phyloP scores from a whole-genome alignment of 2,888 invertebrate species.

The Dynastes tityus region DNA sequence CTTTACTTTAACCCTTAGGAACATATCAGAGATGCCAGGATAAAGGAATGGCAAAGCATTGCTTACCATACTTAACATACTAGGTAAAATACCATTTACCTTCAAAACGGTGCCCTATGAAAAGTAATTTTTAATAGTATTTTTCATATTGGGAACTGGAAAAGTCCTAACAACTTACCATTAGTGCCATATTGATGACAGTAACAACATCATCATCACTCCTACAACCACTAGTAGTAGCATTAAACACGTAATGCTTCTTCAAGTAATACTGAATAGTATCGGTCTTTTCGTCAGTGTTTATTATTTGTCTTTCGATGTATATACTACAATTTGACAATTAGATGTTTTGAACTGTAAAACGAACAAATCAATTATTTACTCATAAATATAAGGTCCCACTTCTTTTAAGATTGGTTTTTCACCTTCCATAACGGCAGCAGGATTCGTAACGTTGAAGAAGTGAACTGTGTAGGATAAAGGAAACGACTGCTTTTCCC shows the following conservation, averaged over 20 bases:
- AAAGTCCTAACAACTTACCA: constrained; percentile 69
- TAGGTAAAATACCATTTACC: constrained; percentile 56
- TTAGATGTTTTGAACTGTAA: neutral
- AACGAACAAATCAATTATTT: constrained; percentile 62
- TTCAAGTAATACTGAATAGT: constrained; percentile 73
- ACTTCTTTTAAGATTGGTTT: constrained; percentile 74
- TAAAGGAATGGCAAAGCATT: constrained; percentile 73
- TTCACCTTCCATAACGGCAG: constrained; percentile 72
- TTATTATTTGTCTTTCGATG: constrained; percentile 58
- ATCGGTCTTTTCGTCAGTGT: constrained; percentile 71
- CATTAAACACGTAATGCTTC: constrained; percentile 74
- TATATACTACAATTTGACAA: constrained; percentile 28
- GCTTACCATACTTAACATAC: constrained; percentile 70
- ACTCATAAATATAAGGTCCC: constrained; percentile 79
- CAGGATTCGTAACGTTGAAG: constrained; percentile 76
- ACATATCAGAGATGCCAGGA: constrained; percentile 71
- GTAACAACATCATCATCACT: constrained; percentile 73
- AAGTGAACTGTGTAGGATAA: constrained; percentile 74
- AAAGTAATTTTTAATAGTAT: constrained; percentile 32
- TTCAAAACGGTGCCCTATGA: constrained; percentile 61
- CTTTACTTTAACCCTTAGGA: constrained; percentile 71
- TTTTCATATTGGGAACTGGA: neutral
- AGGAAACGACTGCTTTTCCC: constrained; percentile 76
- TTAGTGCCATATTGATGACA: constrained; percentile 74
- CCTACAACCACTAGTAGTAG: constrained; percentile 70